Percentiles rank a stretch among this genome's conserved stretches.
Conservation (phyloP, 2,888 invertebrate species). For the Gryllus longicercus region DNA sequence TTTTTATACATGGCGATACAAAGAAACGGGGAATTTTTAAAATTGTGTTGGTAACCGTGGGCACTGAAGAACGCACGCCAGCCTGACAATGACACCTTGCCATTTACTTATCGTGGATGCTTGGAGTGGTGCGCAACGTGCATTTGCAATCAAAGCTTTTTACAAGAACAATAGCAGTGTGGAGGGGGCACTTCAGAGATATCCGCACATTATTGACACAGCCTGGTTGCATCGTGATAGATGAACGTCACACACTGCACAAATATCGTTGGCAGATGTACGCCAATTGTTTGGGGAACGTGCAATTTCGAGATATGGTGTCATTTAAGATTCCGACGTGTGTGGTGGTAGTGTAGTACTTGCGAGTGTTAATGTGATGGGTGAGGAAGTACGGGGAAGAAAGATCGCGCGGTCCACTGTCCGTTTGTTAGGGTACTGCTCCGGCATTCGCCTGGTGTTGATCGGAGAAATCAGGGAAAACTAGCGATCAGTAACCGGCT, state of each 20-base stretch:
- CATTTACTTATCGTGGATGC: background rate
- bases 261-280: background rate
- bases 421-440: no score
- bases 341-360: no score
- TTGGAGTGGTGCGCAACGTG: background rate
- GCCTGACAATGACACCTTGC: background rate
- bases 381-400: no score
- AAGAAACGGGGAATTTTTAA: background rate
- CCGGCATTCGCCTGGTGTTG: no score
- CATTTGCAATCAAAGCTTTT: background rate
- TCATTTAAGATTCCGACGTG: background rate
- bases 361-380: no score
- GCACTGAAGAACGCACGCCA: background rate
- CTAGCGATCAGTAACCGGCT: no score
- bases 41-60: background rate
- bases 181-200: background rate
- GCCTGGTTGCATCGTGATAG: background rate
- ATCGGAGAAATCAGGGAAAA: no score
- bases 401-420: no score
- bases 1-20: background rate
- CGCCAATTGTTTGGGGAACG: constrained; percentile 18
- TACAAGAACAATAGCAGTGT: background rate
- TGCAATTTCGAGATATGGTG: background rate
- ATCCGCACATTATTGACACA: background rate
- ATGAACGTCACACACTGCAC: background rate